Base-by-base conservation (phyloP, 2,888 invertebrate species). In the Pollenia angustigena region DNA sequence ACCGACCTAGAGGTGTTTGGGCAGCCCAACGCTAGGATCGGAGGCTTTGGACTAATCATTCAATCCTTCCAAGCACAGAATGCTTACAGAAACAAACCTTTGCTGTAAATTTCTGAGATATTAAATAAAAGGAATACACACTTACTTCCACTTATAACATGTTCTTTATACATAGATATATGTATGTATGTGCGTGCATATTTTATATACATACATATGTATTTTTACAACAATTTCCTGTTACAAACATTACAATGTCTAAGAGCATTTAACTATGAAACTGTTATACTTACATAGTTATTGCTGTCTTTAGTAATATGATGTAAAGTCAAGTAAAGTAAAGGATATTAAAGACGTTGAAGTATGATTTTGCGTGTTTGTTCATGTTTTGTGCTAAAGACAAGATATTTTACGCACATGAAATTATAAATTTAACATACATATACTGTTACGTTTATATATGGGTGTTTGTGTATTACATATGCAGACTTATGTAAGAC, bases 241-340 rank as follows among this genome's bases (percentile, higher is more conserved):
- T 18, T 18, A 23, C 11, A 56, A 11, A 56, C 4, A 56, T 11
- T n/a, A n/a, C 56, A 23, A 18, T 56, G 56, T 23, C 18, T 12
- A 4, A 11, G 56, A 23, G 18, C 56, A 23, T 56, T 56, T 56
- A 56, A 56, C 56, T 56, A 56, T 56, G 11, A 56, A 56, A 56
- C 23, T 56, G 56, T 56, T 32, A 32, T 6, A 32, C 18, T 6
- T 32, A 4, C 18, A 56, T 23, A 23, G 56, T 11, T 23, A 11
- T 23, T 23, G 56, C 23, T 23, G 23, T 32, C 32, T 6, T 32
- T 56, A 56, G 56, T 56, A 12, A 52, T 52, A 9, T 16, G 32
- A 32, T 32, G 32, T 32, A 32, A 32, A 32, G 32, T 32, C 32
- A 32, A 32, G 32, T 32, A 32, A 9, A 52, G 16, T 54, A 11